These are phyloP conservation scores for rat (Rattus norvegicus) DNA, from an alignment of 2,113 vertebrate genomes.

Conservation along the genomic window DNA sequence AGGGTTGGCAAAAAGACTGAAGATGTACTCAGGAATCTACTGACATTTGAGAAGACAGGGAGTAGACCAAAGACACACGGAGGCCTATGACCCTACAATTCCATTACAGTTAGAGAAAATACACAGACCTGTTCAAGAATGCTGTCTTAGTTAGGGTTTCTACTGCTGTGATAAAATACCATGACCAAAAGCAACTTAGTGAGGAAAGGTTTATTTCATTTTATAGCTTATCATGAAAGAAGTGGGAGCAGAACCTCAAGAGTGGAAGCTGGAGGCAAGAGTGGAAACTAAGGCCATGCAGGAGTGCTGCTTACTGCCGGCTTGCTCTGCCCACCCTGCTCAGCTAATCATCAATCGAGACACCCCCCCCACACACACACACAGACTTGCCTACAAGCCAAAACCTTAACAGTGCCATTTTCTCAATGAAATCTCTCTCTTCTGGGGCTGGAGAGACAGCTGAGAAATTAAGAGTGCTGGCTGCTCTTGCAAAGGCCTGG, in stretches of 20 bases:
- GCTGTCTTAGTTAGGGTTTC: not conserved
- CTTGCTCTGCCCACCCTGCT: not conserved
- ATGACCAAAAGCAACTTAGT: not conserved
- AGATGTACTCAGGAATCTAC: not conserved
- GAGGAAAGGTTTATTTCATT: not conserved
- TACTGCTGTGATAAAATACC: not conserved
- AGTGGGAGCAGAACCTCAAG: not conserved
- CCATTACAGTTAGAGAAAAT: not conserved
- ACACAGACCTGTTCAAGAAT: constrained; percentile 38
- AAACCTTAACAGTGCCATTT: not conserved
- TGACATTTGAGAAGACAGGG: not conserved
- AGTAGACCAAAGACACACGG: not conserved
- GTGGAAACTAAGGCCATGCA: not conserved
- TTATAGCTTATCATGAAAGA: not conserved
- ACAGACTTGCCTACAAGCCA: not conserved
- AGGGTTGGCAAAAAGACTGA: not conserved
- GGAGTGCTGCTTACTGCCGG: not conserved
- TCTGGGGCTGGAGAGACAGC: not conserved
- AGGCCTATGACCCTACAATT: not conserved
- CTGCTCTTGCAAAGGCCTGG: not conserved
- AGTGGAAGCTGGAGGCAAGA: no score
- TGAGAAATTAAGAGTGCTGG: not conserved
- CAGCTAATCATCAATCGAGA: not conserved
- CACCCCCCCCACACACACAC: no score
- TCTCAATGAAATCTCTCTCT: not conserved